Evolutionary conservation across 2,113 vertebrate species (phyloP).

Genomic region (Cichladusa arquata): DNA sequence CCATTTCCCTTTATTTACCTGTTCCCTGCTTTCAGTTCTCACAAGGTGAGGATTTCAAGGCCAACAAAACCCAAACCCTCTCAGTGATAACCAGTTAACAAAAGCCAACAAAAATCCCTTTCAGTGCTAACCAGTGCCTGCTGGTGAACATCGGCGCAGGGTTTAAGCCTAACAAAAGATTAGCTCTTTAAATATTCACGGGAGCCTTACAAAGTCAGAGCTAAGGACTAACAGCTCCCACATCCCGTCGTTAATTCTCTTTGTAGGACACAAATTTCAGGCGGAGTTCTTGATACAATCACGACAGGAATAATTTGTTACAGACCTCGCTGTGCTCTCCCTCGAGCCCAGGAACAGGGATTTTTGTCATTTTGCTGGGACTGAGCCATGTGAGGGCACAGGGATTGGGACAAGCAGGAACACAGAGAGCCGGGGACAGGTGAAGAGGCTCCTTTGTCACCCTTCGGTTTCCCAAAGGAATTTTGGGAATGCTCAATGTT

Average conservation of each 20-base stretch:
- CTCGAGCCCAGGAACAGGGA: neutral
- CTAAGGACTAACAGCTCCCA: neutral
- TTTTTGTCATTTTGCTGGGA: neutral
- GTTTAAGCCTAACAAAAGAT: neutral
- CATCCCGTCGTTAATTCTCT: neutral
- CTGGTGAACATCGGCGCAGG: neutral
- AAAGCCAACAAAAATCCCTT: neutral
- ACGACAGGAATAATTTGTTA: neutral
- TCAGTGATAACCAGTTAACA: neutral
- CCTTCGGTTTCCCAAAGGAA: neutral
- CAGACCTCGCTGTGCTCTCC: neutral
- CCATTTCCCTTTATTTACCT: neutral
- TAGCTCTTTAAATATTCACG: conserved; percentile 53
- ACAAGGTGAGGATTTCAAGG: conserved; percentile 11
- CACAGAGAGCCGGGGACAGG: neutral
- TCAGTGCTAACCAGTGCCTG: neutral
- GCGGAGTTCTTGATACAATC: too few species aligned
- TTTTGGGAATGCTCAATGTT: neutral
- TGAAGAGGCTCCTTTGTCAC: neutral
- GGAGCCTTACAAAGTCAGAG: conserved; percentile 2
- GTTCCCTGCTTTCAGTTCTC: neutral
- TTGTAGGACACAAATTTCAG: neutral
- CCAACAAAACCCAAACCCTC: neutral
- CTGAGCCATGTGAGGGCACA: fast-evolving
- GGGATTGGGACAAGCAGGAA: neutral